Percentiles rank a stretch among this genome's conserved stretches.
These are phyloP conservation scores for Bothrops jararaca DNA, from an alignment of 2,113 vertebrate species.

Conservation along the genomic window DNA sequence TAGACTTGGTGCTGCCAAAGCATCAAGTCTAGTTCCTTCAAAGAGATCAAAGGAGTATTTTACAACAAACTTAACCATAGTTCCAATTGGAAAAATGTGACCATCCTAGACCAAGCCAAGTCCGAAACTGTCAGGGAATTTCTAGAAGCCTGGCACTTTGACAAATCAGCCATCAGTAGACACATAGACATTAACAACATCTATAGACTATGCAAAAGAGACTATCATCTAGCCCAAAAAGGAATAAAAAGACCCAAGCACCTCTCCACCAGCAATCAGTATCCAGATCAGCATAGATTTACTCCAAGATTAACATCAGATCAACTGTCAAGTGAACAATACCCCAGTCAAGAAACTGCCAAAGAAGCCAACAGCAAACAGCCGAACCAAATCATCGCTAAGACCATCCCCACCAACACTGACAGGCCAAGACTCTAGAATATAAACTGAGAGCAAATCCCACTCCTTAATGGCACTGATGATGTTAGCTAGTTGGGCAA, in stretches of 20 bases:
- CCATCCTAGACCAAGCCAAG: neutral
- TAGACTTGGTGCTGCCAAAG: accelerated
- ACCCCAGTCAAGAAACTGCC: neutral
- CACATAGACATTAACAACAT: neutral
- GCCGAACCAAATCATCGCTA: neutral
- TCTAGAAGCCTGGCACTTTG: neutral
- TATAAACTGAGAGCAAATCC: neutral
- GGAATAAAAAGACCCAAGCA: neutral
- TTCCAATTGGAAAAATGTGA: neutral
- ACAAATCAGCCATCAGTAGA: neutral
- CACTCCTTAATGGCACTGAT: neutral
- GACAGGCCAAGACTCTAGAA: neutral
- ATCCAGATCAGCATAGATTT: neutral
- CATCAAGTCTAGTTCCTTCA: too few species aligned
- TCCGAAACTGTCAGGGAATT: neutral
- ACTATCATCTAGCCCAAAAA: neutral
- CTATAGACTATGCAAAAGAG: neutral
- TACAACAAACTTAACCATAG: neutral
- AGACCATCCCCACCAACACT: neutral
- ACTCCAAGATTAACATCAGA: neutral
- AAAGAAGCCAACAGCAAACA: neutral
- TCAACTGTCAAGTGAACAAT: neutral
- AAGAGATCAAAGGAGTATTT: too few species aligned
- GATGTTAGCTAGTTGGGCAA: neutral
- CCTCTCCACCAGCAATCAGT: neutral